phyloP scores from a whole-genome alignment of 2,113 vertebrate species.

The Echinops telfairi region DNA sequence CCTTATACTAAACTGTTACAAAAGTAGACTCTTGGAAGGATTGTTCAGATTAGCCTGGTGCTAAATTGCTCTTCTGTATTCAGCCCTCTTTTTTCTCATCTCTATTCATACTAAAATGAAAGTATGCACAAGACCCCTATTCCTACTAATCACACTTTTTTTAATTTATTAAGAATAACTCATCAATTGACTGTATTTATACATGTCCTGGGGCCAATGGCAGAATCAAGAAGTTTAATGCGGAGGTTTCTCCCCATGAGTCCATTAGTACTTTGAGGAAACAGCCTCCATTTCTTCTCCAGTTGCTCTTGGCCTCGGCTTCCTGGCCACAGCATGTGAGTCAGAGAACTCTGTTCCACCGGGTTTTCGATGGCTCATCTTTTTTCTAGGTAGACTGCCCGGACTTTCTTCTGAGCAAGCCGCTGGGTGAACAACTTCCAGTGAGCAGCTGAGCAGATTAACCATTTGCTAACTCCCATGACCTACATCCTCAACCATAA shows the following conservation, averaged over 20 bases:
- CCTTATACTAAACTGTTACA: slow-evolving; percentile 54
- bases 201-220: background rate
- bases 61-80: slow-evolving; percentile 40
- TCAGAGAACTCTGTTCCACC: background rate
- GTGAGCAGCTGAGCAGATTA: background rate
- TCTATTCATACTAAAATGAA: slow-evolving; percentile 58
- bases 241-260: too few species aligned
- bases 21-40: slow-evolving; percentile 34
- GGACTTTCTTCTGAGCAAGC: background rate
- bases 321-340: background rate
- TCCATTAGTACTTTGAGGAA: background rate
- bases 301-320: background rate
- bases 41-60: slow-evolving; percentile 50
- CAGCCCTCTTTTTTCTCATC: slow-evolving; percentile 25
- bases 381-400: background rate
- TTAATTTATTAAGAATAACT: slow-evolving; percentile 42
- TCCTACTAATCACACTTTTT: background rate
- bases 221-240: slow-evolving; percentile 38
- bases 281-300: background rate
- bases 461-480: background rate
- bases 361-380: background rate
- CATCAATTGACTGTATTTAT: background rate
- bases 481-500: slow-evolving; percentile 26
- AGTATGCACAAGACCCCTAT: background rate
- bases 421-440: background rate